Evolutionary conservation across 2,113 vertebrate species (phyloP), one percentile per base, ranked within the genome.

Genomic region (Euleptes europaea): DNA sequence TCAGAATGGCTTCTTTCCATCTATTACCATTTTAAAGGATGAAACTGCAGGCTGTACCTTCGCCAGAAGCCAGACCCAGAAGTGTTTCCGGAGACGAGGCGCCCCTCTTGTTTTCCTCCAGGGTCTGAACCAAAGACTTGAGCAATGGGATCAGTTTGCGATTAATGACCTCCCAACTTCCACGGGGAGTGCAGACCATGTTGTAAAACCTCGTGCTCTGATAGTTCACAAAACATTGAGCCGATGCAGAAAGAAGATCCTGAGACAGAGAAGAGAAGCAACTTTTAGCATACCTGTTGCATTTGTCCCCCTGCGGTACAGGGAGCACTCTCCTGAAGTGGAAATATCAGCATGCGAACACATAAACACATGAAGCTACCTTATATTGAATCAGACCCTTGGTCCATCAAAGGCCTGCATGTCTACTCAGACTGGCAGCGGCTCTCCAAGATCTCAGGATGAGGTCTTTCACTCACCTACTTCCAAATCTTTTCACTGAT

Each of bases 161-260:
- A 49, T 96, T 96, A 82, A 95, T 87, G 71, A 92, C 28, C 35
- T 88, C 87, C 49, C 47, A 33, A 0, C 89, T 67, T 21, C 92
- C 84, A 0, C 74, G 71, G 33, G 89, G 87, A 11, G 26, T 14
- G 4, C 49, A 86, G 0, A 72, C 81, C 19, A 49, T 84, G 38
- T 88, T 87, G 17, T 90, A 86, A 82, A 94, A 90, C 65, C 91
- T 88, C 44, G 83, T 63, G 83, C 94, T 84, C 7, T 96, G 94
- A 8, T 97, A 97, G 82, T 97, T 97, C 66, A 94, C 97, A 90
- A 96, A 97, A 90, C 97, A 96, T 70, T 93, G 95, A 0, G 85
- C 86, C 5, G 89, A 90, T 28, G 97, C 97, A 31, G 95, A 93
- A 71, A 95, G 86, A 40, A 97, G 88, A 9, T 92, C 93, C 98